phyloP scores from a whole-genome alignment of 2,797 vertebrate species.

The Rhinichthys osculus region DNA sequence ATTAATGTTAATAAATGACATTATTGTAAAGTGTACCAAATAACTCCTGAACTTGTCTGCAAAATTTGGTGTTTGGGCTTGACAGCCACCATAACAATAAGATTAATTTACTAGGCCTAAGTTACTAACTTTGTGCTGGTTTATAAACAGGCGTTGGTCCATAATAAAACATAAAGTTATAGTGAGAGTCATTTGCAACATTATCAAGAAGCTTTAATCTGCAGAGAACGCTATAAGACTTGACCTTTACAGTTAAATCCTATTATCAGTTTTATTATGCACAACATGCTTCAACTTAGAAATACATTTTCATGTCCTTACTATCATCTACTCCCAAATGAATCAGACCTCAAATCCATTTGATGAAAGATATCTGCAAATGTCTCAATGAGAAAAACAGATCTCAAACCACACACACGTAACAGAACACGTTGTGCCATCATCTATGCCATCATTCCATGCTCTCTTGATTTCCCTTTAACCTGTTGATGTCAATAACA shows the following conservation, averaged over 20 bases:
- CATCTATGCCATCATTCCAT: neutral
- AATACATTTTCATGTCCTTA: neutral
- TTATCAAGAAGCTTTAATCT: constrained; percentile 3
- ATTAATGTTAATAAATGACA: too few species aligned
- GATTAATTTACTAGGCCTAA: neutral
- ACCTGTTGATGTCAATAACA: constrained; percentile 11
- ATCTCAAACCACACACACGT: neutral
- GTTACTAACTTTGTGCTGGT: neutral
- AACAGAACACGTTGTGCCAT: neutral
- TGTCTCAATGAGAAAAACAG: neutral
- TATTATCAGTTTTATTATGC: neutral
- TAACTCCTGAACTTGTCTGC: too few species aligned
- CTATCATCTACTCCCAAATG: neutral
- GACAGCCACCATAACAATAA: neutral
- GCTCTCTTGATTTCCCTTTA: neutral
- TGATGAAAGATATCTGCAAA: constrained; percentile 11
- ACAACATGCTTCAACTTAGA: neutral
- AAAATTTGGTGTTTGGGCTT: neutral
- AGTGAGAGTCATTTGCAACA: neutral
- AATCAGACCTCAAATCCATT: neutral
- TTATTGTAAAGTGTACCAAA: too few species aligned
- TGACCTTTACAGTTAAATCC: constrained; percentile 27
- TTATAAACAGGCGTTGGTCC: neutral
- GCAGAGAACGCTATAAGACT: neutral
- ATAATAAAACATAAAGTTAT: neutral